A percentile compares a stretch with the other conserved stretches of the same genome.
Evolutionary conservation across 2,113 vertebrate species (phyloP).

Genomic region (Aphyosemion australe): DNA sequence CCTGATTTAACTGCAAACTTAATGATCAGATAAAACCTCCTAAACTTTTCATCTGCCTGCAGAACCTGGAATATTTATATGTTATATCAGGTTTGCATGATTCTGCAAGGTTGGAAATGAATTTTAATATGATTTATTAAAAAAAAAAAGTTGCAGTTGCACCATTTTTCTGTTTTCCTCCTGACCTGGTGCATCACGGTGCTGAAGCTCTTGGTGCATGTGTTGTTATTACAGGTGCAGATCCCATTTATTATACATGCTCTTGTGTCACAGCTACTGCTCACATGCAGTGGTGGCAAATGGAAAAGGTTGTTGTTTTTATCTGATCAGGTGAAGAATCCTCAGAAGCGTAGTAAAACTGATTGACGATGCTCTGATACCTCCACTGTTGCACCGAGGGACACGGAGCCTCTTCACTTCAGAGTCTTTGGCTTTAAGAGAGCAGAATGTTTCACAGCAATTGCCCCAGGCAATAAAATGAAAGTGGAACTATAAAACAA

Average conservation of each 20-base stretch:
- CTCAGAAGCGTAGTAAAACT: constrained; percentile 40
- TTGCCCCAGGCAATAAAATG: constrained; percentile 3
- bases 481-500: constrained; percentile 13
- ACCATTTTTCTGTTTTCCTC: too few species aligned
- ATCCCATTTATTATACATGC: constrained; percentile 30
- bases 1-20: too few species aligned
- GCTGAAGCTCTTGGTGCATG: neutral
- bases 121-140: too few species aligned
- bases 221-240: constrained; percentile 19
- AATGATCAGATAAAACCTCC: too few species aligned
- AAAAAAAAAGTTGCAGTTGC: too few species aligned
- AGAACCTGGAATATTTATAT: too few species aligned
- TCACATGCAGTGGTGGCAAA: constrained; percentile 8
- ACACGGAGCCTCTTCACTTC: constrained; percentile 26
- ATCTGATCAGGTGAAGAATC: constrained; percentile 14
- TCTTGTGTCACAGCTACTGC: constrained; percentile 27
- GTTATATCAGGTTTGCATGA: too few species aligned
- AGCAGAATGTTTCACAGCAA: constrained; percentile 6
- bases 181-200: too few species aligned
- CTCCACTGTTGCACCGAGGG: constrained; percentile 17
- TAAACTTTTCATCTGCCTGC: too few species aligned
- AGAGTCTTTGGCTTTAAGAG: constrained; percentile 21
- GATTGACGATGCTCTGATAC: constrained; percentile 39
- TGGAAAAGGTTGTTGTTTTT: constrained; percentile 8
- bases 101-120: too few species aligned